Percentiles rank a stretch among this genome's conserved stretches.
Conservation (phyloP, 2,113 vertebrate species). For the Stegostoma tigrinum region DNA sequence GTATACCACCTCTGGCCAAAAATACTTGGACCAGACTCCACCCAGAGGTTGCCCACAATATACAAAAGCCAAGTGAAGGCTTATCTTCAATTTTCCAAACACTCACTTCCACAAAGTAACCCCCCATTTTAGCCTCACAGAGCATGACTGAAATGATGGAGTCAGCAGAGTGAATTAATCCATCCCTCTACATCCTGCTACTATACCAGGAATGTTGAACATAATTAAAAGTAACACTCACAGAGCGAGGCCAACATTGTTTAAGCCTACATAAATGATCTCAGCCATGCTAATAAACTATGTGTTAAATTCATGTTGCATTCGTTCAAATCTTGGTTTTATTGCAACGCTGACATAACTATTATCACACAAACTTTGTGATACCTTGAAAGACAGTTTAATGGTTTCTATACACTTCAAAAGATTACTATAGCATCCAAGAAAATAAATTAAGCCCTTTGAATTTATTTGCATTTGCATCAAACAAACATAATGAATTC, state of each 20-base stretch:
- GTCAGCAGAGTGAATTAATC: not conserved
- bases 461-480: not conserved
- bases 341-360: not conserved
- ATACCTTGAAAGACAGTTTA: constrained; percentile 8
- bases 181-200: not conserved
- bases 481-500: not conserved
- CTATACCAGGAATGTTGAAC: not conserved
- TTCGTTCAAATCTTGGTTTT: not conserved
- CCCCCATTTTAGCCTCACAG: not conserved
- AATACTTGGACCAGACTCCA: not conserved
- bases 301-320: not conserved
- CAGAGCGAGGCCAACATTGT: not conserved
- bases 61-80: not conserved
- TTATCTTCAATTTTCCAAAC: not conserved
- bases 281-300: not conserved
- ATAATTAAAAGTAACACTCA: not conserved
- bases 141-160: not conserved
- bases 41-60: not conserved
- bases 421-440: not conserved
- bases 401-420: not conserved
- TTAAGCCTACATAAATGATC: not conserved
- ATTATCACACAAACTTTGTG: not conserved
- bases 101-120: not conserved
- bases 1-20: not conserved
- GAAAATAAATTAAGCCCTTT: constrained; percentile 14